These are phyloP conservation scores for Erannis defoliaria DNA, from an alignment of 2,888 invertebrate genomes.

Conservation along the genomic window DNA sequence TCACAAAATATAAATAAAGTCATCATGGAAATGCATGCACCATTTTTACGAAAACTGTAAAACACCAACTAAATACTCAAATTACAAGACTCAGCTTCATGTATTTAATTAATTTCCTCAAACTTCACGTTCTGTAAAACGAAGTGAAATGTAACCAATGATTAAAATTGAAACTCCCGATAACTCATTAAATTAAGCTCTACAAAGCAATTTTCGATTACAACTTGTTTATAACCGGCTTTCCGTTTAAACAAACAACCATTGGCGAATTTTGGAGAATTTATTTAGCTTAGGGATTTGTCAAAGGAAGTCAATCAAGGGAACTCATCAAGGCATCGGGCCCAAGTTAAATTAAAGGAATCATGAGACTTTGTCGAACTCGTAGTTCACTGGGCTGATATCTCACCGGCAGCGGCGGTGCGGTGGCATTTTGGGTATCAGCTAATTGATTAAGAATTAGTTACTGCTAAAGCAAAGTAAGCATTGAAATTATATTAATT, in stretches of 20 bases:
- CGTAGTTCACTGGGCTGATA: constrained; percentile 7
- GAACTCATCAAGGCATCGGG: constrained; percentile 30
- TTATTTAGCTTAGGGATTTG: constrained; percentile 23
- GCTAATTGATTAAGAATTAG: background rate
- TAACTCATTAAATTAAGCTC: constrained; percentile 33
- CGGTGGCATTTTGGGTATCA: background rate
- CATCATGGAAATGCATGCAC: no score
- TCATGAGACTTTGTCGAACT: constrained; percentile 16
- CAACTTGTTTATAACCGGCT: constrained; percentile 26
- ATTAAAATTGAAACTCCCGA: constrained; percentile 12
- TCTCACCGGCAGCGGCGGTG: background rate
- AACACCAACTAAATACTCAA: background rate
- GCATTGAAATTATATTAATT: no score
- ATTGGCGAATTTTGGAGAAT: constrained; percentile 17
- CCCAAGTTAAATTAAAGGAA: constrained; percentile 32
- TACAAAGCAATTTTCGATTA: constrained; percentile 34
- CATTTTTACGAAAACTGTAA: no score
- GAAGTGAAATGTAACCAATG: constrained; percentile 12
- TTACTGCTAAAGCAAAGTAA: no score
- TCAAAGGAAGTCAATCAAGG: constrained; percentile 32
- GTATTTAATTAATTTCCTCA: background rate
- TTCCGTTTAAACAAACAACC: constrained; percentile 25
- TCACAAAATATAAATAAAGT: no score
- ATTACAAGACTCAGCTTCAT: background rate
- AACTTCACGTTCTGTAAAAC: constrained; percentile 6